Conservation (phyloP, 2,113 vertebrate genomes). For the Carassius auratus region DNA sequence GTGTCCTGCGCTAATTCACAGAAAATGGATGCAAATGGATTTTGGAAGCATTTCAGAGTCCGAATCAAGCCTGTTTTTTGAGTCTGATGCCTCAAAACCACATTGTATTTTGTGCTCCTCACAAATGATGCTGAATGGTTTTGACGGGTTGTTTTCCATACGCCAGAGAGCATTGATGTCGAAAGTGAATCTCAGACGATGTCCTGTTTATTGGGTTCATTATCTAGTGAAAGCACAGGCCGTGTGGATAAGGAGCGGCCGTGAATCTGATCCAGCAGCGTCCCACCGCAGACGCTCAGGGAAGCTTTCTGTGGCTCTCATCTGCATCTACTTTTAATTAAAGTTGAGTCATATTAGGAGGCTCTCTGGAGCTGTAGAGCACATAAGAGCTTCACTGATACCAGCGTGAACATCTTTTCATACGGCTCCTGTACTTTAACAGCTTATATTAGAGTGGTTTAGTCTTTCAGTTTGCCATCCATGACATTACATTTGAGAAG, state of each 20-base stretch:
- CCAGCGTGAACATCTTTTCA: no score
- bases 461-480: no score
- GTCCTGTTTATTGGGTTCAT: neutral
- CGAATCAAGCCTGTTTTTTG: neutral
- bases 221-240: slow-evolving; percentile 18
- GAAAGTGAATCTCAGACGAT: neutral
- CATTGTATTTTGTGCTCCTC: neutral
- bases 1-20: slow-evolving; percentile 34
- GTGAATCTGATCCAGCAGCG: no score
- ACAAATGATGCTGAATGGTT: neutral
- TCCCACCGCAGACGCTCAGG: neutral
- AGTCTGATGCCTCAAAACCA: slow-evolving; percentile 7
- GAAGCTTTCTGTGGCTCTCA: slow-evolving; percentile 16
- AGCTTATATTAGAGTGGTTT: no score
- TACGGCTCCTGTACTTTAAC: no score
- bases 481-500: no score
- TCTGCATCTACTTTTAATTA: slow-evolving; percentile 50
- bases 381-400: no score
- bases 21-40: slow-evolving; percentile 40
- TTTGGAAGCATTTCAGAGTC: slow-evolving; percentile 43
- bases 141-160: slow-evolving; percentile 6
- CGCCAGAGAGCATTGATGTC: slow-evolving; percentile 34
- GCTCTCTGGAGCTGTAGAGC: no score
- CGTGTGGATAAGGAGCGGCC: no score
- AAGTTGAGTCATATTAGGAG: neutral